phyloP scores from a whole-genome alignment of 2,797 vertebrate genomes.

The Coendou prehensilis region DNA sequence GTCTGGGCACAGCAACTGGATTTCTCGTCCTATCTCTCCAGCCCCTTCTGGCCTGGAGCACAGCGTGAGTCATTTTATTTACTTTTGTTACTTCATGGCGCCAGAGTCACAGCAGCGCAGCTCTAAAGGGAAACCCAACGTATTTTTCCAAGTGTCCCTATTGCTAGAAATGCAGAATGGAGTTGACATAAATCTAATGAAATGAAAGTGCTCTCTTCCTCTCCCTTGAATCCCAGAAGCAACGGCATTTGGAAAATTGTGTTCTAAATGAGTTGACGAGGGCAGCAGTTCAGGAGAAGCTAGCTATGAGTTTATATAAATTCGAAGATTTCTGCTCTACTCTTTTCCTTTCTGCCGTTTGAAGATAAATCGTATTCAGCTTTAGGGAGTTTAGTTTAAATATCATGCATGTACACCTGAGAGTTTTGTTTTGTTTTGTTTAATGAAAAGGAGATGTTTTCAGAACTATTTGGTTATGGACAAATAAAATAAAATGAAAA shows the following conservation, averaged over 20 bases:
- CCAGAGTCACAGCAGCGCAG: conserved; percentile 13
- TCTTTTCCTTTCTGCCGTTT: conserved; percentile 57
- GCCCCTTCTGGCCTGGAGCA: not conserved
- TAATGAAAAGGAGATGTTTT: not conserved
- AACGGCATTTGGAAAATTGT: conserved; percentile 80
- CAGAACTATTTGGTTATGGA: conserved; percentile 2
- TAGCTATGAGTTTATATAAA: conserved; percentile 49
- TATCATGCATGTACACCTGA: conserved; percentile 46
- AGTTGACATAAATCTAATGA: conserved; percentile 79
- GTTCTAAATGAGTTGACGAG: conserved; percentile 70
- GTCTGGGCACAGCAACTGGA: not conserved
- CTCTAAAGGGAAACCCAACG: conserved; percentile 29
- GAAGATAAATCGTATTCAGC: conserved; percentile 70
- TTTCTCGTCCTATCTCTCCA: not conserved
- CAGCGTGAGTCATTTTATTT: conserved; percentile 53
- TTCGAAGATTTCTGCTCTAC: conserved; percentile 66
- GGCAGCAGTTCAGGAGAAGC: conserved; percentile 67
- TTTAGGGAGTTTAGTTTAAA: conserved; percentile 73
- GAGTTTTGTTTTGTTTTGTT: not conserved
- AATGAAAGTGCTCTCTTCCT: conserved; percentile 55
- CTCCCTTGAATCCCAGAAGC: conserved; percentile 63
- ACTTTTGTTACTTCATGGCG: not conserved
- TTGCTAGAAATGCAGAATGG: conserved; percentile 66
- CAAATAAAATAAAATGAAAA: conserved; percentile 48
- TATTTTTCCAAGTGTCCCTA: conserved; percentile 68